Evolutionary conservation across 2,113 vertebrate genomes (phyloP).

Genomic region (Vulpes ferrilata): DNA sequence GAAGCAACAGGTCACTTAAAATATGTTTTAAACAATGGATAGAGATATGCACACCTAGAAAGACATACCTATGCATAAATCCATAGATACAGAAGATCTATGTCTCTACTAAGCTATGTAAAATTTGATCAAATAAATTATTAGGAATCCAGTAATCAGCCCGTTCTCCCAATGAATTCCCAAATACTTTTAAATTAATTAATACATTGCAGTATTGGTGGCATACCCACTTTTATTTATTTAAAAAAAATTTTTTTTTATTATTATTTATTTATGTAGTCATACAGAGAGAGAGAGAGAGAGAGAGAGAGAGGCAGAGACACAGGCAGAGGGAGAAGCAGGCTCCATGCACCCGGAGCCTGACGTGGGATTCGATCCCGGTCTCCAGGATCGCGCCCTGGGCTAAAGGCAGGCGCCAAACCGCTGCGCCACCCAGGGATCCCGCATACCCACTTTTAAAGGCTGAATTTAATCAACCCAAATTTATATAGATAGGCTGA

Average conservation of each 20-base stretch:
- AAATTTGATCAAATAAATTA: slow-evolving; percentile 27
- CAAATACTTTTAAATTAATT: neutral
- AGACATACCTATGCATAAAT: neutral
- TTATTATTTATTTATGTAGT: no score
- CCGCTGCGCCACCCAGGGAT: no score
- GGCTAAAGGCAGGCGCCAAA: no score
- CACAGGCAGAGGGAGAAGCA: no score
- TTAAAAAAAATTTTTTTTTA: no score
- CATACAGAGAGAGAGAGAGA: no score
- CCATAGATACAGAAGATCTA: neutral
- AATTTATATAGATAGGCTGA: neutral
- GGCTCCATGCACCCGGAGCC: no score
- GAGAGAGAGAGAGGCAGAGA: no score
- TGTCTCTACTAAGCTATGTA: neutral
- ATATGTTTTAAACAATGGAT: neutral
- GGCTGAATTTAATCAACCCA: neutral
- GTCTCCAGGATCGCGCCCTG: no score
- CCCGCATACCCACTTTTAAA: neutral
- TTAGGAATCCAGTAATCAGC: neutral
- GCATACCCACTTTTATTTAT: neutral
- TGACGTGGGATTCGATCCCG: no score
- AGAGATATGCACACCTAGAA: neutral
- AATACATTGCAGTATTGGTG: neutral
- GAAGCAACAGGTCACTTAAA: neutral
- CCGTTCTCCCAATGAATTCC: neutral